Evolutionary conservation across 2,888 invertebrate genomes (phyloP).

Genomic region (Pristionchus arcanus): DNA sequence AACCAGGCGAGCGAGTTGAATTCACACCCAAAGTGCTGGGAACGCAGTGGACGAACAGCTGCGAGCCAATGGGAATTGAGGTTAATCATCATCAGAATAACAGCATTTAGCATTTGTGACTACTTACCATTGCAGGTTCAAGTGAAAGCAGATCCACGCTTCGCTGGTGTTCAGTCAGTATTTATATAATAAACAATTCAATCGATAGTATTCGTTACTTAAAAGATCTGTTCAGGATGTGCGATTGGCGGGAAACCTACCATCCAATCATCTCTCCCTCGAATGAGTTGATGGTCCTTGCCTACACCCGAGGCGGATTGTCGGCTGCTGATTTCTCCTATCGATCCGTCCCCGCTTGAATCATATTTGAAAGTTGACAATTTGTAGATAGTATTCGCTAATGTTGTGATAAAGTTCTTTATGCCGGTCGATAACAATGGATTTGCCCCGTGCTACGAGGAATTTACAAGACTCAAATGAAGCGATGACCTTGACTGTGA

Average conservation of each 20-base stretch:
- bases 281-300: not conserved
- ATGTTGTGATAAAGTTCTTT: too few relatives aligned
- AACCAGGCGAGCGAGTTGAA: constrained; percentile 1
- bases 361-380: too few relatives aligned
- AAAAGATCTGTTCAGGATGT: not conserved
- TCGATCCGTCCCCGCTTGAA: not conserved
- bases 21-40: constrained; percentile 41
- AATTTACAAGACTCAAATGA: too few relatives aligned
- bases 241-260: constrained; percentile 42
- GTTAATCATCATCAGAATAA: not conserved
- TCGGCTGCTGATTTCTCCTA: constrained; percentile 27
- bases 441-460: too few relatives aligned
- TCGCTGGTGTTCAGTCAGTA: constrained; percentile 47
- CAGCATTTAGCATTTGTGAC: not conserved
- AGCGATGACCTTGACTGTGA: too few relatives aligned
- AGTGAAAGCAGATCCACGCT: not conserved
- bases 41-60: constrained; percentile 52
- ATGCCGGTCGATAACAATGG: too few relatives aligned
- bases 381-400: too few relatives aligned
- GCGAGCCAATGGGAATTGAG: constrained; percentile 51
- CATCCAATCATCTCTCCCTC: not conserved
- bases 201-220: not conserved
- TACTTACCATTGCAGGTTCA: constrained; percentile 31
- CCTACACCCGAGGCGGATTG: constrained; percentile 44
- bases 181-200: not conserved